These are phyloP conservation scores for Lynx canadensis DNA, from an alignment of 2,113 vertebrate genomes.

Conservation along the genomic window DNA sequence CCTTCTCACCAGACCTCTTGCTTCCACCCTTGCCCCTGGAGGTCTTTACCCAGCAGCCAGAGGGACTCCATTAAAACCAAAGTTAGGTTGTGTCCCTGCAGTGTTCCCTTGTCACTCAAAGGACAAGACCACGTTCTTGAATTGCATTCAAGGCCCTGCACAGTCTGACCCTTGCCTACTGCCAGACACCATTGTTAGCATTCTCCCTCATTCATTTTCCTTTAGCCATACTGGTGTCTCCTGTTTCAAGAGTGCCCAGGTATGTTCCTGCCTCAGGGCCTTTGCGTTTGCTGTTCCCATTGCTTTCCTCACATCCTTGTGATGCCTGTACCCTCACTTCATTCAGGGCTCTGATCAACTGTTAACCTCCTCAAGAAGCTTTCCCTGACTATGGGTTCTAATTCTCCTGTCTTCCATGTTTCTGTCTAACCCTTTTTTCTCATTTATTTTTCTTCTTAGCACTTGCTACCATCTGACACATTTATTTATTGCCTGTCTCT, in stretches of 20 bases:
- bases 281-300: background rate
- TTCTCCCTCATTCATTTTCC: background rate
- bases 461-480: background rate
- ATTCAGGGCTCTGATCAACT: conserved; percentile 2
- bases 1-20: background rate
- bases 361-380: background rate
- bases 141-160: background rate
- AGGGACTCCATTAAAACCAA: background rate
- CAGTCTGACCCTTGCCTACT: background rate
- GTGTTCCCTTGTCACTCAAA: background rate
- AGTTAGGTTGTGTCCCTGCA: background rate
- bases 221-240: background rate
- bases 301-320: background rate
- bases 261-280: background rate
- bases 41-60: background rate
- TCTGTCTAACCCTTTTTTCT: conserved; percentile 1
- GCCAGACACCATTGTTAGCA: background rate
- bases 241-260: background rate
- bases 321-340: background rate
- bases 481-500: conserved; percentile 2
- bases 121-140: conserved; percentile 11
- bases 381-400: background rate
- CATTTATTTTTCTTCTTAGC: background rate
- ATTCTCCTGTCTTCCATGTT: background rate
- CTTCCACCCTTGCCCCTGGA: background rate